Percentiles rank a stretch among this genome's conserved stretches.
Evolutionary conservation across 1,140 invertebrate species (phyloP).

Genomic region (Diorhabda carinulata): DNA sequence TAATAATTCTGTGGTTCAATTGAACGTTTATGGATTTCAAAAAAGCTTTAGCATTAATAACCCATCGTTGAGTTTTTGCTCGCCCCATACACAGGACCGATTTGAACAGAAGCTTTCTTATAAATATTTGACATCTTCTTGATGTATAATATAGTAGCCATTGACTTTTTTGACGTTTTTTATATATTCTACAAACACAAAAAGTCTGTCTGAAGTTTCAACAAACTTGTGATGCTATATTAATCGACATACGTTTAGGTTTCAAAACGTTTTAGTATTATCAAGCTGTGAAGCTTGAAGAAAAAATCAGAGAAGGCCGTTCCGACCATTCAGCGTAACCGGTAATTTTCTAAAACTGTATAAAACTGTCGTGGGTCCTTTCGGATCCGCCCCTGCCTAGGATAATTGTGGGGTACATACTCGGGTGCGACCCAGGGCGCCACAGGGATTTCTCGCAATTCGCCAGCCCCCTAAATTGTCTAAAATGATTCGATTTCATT

Average conservation of each 20-base stretch:
- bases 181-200: too few species aligned
- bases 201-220: too few species aligned
- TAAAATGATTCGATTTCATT: conserved; percentile 22
- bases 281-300: conserved; percentile 18
- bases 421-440: conserved; percentile 29
- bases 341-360: conserved; percentile 31
- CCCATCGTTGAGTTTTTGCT: too few species aligned
- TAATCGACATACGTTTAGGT: not conserved
- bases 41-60: too few species aligned
- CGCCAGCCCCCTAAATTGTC: conserved; percentile 6
- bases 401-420: conserved; percentile 26
- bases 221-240: too few species aligned
- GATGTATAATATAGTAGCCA: too few species aligned
- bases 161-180: too few species aligned
- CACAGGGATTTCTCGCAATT: conserved; percentile 19
- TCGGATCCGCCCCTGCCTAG: conserved; percentile 10
- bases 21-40: too few species aligned
- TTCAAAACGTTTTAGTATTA: not conserved
- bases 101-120: too few species aligned
- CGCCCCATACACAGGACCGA: too few species aligned
- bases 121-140: too few species aligned
- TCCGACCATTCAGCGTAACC: conserved; percentile 22
- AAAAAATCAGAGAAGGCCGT: conserved; percentile 19
- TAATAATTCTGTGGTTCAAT: too few species aligned
- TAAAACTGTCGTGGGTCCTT: conserved; percentile 24